phyloP scores from a whole-genome alignment of 1,140 invertebrate genomes.

The Andrena cerasifolii region DNA sequence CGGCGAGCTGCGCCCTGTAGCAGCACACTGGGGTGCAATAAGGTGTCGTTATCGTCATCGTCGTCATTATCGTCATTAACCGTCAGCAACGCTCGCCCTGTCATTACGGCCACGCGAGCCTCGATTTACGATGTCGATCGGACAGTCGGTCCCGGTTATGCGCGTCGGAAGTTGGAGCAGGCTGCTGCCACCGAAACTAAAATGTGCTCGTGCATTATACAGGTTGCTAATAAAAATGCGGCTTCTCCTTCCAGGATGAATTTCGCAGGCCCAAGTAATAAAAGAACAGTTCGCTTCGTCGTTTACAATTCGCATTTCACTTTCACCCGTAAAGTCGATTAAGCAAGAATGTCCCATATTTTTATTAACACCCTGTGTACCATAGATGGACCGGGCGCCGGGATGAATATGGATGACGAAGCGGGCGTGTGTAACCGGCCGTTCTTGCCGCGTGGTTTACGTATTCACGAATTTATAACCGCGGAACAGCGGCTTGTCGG shows the following conservation, averaged over 20 bases:
- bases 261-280: too few relatives aligned
- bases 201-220: slow-evolving; percentile 45
- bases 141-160: not conserved
- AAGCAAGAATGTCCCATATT: too few relatives aligned
- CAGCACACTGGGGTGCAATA: not conserved
- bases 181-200: slow-evolving; percentile 44
- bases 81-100: slow-evolving; percentile 22
- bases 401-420: slow-evolving; percentile 64
- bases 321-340: too few relatives aligned
- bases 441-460: slow-evolving; percentile 49
- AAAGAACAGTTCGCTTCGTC: too few relatives aligned
- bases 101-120: slow-evolving; percentile 52
- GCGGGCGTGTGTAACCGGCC: slow-evolving; percentile 50
- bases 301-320: too few relatives aligned
- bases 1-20: not conserved
- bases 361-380: too few relatives aligned
- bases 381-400: slow-evolving; percentile 17
- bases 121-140: slow-evolving; percentile 46
- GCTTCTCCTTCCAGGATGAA: too few relatives aligned
- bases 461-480: slow-evolving; percentile 67
- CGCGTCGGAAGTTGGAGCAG: not conserved
- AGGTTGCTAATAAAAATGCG: too few relatives aligned
- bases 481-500: slow-evolving; percentile 35
- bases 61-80: slow-evolving; percentile 50
- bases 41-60: slow-evolving; percentile 27